These are phyloP conservation scores for Agriopis leucophaearia DNA, from an alignment of 2,888 invertebrate species.

Conservation along the genomic window DNA sequence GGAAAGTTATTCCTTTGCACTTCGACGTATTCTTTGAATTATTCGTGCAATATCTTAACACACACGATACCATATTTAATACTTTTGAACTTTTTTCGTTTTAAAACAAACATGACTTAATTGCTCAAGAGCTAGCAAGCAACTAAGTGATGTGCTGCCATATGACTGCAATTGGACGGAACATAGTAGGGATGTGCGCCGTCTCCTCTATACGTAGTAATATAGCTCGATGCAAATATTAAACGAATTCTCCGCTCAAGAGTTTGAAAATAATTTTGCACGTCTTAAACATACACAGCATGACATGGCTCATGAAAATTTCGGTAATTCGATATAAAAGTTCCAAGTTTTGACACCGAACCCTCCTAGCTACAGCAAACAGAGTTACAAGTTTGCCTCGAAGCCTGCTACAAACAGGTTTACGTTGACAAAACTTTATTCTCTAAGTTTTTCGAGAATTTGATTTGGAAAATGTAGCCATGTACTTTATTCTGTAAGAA, in stretches of 20 bases:
- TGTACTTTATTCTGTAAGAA: slow-evolving; percentile 20
- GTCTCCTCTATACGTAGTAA: too few relatives aligned
- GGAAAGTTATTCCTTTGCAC: too few relatives aligned
- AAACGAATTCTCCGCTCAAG: slow-evolving; percentile 12
- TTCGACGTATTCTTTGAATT: too few relatives aligned
- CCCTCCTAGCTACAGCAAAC: slow-evolving; percentile 30
- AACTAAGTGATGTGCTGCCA: too few relatives aligned
- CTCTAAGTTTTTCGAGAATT: slow-evolving; percentile 24
- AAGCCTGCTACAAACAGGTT: slow-evolving; percentile 33
- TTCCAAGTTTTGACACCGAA: slow-evolving; percentile 35
- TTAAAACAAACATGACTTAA: too few relatives aligned
- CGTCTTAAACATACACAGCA: slow-evolving; percentile 17
- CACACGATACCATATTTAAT: too few relatives aligned
- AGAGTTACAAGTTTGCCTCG: slow-evolving; percentile 33
- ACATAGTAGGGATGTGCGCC: too few relatives aligned
- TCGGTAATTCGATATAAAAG: slow-evolving; percentile 38
- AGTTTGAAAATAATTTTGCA: slow-evolving; percentile 18
- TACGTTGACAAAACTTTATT: slow-evolving; percentile 32
- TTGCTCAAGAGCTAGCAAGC: too few relatives aligned
- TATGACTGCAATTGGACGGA: too few relatives aligned
- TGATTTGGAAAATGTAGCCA: slow-evolving; percentile 24
- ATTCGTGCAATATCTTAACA: too few relatives aligned
- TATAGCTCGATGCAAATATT: too few relatives aligned
- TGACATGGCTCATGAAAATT: slow-evolving; percentile 30
- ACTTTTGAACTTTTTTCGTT: too few relatives aligned